phyloP scores from a whole-genome alignment of 2,888 invertebrate species.

The Tetrapedia diversipes region DNA sequence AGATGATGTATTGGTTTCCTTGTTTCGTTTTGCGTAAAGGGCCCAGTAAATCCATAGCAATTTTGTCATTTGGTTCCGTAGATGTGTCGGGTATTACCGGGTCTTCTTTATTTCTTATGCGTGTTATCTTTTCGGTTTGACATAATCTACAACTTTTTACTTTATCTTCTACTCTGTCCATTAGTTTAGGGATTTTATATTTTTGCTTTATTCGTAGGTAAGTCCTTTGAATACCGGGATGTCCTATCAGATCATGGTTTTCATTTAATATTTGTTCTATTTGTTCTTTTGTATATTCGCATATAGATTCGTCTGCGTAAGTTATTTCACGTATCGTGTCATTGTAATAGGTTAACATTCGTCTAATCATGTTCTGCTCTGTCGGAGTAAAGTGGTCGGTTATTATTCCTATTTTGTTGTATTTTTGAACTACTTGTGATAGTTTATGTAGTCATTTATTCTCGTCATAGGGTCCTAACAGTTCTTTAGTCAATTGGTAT shows the following conservation, averaged over 20 bases:
- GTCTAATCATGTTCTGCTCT: too few relatives aligned
- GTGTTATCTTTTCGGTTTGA: neutral
- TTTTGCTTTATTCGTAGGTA: neutral
- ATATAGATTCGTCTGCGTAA: neutral
- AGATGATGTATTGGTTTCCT: too few relatives aligned
- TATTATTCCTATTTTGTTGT: too few relatives aligned
- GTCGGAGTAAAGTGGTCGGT: too few relatives aligned
- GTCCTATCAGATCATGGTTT: slow-evolving; percentile 11
- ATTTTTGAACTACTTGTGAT: too few relatives aligned
- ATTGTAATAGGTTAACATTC: too few relatives aligned
- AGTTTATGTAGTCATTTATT: too few relatives aligned
- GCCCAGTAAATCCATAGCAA: neutral
- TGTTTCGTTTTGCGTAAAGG: too few relatives aligned
- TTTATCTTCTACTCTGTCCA: neutral
- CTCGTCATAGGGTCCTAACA: too few relatives aligned
- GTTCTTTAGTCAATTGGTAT: too few relatives aligned
- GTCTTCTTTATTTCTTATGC: neutral
- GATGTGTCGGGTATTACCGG: neutral
- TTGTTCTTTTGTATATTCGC: neutral
- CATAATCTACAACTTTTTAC: neutral
- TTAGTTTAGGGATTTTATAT: slow-evolving; percentile 3
- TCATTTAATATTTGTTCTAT: neutral
- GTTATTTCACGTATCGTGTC: neutral
- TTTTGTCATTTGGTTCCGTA: neutral
- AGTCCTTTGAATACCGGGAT: slow-evolving; percentile 15